Evolutionary conservation across 2,113 vertebrate genomes (phyloP).

Genomic region (Macquaria australasica): DNA sequence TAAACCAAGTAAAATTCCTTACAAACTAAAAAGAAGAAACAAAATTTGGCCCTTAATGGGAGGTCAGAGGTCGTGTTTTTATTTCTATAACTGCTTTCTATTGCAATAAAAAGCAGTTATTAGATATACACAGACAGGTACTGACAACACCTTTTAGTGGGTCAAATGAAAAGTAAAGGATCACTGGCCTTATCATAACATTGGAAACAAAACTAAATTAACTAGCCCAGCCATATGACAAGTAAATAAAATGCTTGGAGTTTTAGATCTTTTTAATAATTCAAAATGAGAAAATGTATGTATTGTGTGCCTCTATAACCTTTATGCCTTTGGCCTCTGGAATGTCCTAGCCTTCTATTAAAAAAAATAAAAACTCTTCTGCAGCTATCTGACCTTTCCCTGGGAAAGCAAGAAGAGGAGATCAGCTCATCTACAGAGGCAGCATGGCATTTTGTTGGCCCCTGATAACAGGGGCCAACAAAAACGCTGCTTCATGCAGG

Average conservation of each 20-base stretch:
- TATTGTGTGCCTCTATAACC: slow-evolving; percentile 43
- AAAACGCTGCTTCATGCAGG: slow-evolving; percentile 20
- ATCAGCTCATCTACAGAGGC: slow-evolving; percentile 71
- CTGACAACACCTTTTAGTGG: background rate
- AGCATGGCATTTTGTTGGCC: slow-evolving; percentile 68
- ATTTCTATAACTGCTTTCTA: background rate
- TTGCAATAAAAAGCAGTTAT: background rate
- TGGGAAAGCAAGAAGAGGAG: slow-evolving; percentile 55
- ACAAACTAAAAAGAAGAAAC: background rate
- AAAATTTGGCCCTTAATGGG: background rate
- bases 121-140: background rate
- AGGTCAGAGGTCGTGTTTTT: background rate
- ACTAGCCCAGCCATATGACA: background rate
- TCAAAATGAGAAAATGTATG: slow-evolving; percentile 4
- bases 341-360: slow-evolving; percentile 40
- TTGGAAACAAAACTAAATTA: background rate
- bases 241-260: background rate
- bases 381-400: slow-evolving; percentile 77
- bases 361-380: slow-evolving; percentile 45
- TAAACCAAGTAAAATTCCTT: background rate
- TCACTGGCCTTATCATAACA: background rate
- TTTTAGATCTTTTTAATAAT: slow-evolving; percentile 13
- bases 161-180: background rate
- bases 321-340: slow-evolving; percentile 42
- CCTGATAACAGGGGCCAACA: slow-evolving; percentile 51